Evolutionary conservation across 2,888 invertebrate genomes (phyloP), one percentile per base, ranked within the genome.

Genomic region (Raillietiella orientalis): DNA sequence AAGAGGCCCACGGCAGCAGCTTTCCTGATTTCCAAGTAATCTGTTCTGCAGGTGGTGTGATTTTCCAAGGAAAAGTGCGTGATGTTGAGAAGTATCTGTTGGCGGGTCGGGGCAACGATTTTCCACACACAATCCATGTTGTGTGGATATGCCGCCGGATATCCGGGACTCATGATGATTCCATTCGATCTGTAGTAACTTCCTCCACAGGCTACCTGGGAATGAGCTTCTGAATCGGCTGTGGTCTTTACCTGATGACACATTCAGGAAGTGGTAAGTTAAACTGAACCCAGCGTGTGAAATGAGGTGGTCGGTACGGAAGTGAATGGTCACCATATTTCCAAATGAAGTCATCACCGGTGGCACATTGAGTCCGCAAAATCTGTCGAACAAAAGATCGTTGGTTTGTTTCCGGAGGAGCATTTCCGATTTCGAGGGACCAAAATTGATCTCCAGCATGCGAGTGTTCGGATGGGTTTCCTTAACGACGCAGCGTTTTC

Each of bases 71-170:
- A 47, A 36, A 71, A 66, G 16, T 50, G 37, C 1, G 56, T 54
- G 11, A 67, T 39, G 25, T 62, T 62, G 2, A 87, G 50, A 38
- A 56, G 49, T 20, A 87, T 60, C 46, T 67, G 70, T 33, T 63
- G 62, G 2, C 65, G 69, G 5, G 49, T 45, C 0, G 60, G 55
- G 2, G 47, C 70, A 10, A 54, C 56, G 28, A 87, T 62, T 0
- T 53, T 50, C 82, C 82, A 90, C n/a, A 49, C 49, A 41, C 87
- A 90, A 30, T 69, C 59, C 31, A 56, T 55, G 34, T 59, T 55
- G 3, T 47, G 42, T 3, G 66, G 62, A 42, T 84, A 87, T 9
- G 44, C 38, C 0, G 50, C 36, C 0, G 84, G 84, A 55, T 63
- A 82, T 25, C 60, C 59, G 0, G 84, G 84, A 4, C 72, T 66